phyloP scores from a whole-genome alignment of 2,888 invertebrate genomes.

The Pammene aurita region DNA sequence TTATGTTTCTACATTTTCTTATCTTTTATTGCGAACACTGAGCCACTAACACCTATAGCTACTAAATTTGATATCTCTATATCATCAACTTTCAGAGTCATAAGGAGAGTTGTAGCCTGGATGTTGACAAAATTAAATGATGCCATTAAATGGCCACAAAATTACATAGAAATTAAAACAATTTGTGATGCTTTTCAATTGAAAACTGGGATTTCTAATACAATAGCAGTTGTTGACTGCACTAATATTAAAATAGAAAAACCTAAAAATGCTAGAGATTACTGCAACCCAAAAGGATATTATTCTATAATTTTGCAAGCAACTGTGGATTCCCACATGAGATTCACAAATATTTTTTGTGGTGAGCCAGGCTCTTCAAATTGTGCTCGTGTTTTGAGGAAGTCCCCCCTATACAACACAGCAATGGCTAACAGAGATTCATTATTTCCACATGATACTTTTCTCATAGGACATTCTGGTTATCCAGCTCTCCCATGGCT shows the following conservation, averaged over 20 bases:
- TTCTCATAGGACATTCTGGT: slow-evolving; percentile 64
- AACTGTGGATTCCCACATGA: slow-evolving; percentile 62
- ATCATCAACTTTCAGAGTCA: slow-evolving; percentile 67
- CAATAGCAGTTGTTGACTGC: slow-evolving; percentile 65
- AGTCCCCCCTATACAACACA: slow-evolving; percentile 63
- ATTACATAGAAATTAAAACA: slow-evolving; percentile 54
- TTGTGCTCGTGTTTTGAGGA: slow-evolving; percentile 60
- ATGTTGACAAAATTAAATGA: slow-evolving; percentile 65
- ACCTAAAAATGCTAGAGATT: slow-evolving; percentile 64
- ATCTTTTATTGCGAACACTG: slow-evolving; percentile 64
- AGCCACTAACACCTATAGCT: slow-evolving; percentile 66
- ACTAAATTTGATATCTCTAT: slow-evolving; percentile 68
- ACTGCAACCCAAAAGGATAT: slow-evolving; percentile 66
- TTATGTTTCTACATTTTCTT: slow-evolving; percentile 68
- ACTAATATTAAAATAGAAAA: slow-evolving; percentile 67
- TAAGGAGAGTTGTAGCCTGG: slow-evolving; percentile 67
- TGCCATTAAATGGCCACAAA: slow-evolving; percentile 64
- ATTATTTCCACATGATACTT: slow-evolving; percentile 63
- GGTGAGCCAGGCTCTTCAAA: slow-evolving; percentile 68
- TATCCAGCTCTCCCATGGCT: slow-evolving; percentile 67
- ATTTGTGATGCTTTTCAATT: slow-evolving; percentile 59
- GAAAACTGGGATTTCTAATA: slow-evolving; percentile 62
- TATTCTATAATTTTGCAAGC: slow-evolving; percentile 66
- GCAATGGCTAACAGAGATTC: slow-evolving; percentile 57
- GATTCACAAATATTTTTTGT: slow-evolving; percentile 67